Evolutionary conservation across 2,113 vertebrate species (phyloP).

Genomic region (Micronycteris hirsuta): DNA sequence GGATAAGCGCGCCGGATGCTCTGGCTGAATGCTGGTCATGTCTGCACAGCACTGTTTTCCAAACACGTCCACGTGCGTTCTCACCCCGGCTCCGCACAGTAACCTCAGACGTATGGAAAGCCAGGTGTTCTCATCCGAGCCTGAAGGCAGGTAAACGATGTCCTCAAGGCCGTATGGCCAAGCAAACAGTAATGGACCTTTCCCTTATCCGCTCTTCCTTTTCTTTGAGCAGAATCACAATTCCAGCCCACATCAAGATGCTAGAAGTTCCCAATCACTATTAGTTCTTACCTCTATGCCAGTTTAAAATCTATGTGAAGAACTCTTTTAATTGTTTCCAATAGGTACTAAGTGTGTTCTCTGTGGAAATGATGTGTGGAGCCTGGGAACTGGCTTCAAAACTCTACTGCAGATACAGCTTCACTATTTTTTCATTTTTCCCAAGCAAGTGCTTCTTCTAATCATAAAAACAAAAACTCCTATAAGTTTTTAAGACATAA

Average conservation of each 20-base stretch:
- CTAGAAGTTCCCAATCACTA: too few species aligned
- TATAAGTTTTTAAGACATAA: background rate
- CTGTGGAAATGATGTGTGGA: background rate
- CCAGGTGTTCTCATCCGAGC: background rate
- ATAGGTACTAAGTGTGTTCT: background rate
- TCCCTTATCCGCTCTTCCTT: background rate
- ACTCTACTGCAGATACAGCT: background rate
- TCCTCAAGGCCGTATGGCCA: background rate
- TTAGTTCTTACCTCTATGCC: background rate
- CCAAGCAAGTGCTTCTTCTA: background rate
- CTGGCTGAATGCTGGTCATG: background rate
- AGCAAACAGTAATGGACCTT: background rate
- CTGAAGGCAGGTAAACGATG: background rate
- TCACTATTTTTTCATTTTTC: background rate
- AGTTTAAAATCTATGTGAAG: constrained; percentile 7
- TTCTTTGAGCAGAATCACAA: background rate
- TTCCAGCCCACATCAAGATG: background rate
- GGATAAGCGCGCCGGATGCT: background rate
- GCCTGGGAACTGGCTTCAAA: background rate
- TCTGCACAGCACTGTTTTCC: background rate
- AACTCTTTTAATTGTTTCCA: background rate
- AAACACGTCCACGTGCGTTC: background rate
- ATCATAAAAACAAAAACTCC: background rate
- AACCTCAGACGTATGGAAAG: background rate
- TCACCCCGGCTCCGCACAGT: background rate